Evolutionary conservation across 2,797 vertebrate species (phyloP).

Genomic region (Etheostoma nigrum): DNA sequence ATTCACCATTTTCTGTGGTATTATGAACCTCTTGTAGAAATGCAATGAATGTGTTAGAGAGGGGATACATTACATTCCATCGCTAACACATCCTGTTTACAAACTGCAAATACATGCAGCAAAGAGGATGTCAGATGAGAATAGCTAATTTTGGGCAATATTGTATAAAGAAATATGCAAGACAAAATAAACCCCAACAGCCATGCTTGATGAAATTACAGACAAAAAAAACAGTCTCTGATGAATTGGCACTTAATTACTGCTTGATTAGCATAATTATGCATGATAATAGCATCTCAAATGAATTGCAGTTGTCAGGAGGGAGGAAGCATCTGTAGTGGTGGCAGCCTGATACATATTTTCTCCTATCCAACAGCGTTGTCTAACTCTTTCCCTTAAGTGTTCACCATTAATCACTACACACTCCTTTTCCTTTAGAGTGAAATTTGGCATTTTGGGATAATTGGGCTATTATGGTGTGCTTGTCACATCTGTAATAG

Average conservation of each 20-base stretch:
- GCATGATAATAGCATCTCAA: conserved; percentile 99
- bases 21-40: conserved; percentile 34
- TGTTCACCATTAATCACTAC: conserved; percentile 97
- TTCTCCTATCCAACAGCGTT: conserved; percentile 97
- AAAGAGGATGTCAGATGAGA: conserved; percentile 57
- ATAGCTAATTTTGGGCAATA: conserved; percentile 79
- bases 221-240: conserved; percentile 95
- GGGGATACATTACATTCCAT: conserved; percentile 27
- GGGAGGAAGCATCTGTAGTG: conserved; percentile 99
- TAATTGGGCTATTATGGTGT: conserved; percentile 95
- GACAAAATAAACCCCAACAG: conserved; percentile 89
- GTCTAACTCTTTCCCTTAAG: conserved; percentile 98
- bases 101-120: conserved; percentile 61
- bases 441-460: conserved; percentile 98
- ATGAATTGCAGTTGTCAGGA: conserved; percentile 99
- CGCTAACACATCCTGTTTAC: conserved; percentile 56
- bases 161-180: conserved; percentile 78
- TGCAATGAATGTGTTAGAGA: conserved; percentile 2
- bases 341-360: conserved; percentile 99
- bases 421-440: conserved; percentile 97
- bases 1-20: conserved; percentile 11
- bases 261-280: conserved; percentile 99
- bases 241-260: conserved; percentile 99
- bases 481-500: conserved; percentile 96
- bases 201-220: conserved; percentile 95